Conservation (phyloP, 2,797 vertebrate genomes). For the Tympanoctomys barrerae region DNA sequence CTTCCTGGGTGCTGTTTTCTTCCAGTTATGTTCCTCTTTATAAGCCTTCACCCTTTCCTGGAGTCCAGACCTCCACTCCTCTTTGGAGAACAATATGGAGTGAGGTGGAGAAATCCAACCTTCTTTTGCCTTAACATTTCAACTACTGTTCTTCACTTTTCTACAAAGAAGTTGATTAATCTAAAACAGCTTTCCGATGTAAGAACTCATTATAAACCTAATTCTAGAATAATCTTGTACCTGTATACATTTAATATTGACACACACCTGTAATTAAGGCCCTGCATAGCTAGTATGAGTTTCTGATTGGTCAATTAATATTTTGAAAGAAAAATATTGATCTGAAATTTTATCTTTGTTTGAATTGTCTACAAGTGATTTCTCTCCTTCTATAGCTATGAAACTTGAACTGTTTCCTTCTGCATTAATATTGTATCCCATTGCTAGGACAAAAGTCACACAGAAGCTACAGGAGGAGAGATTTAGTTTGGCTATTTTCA, state of each 20-base stretch:
- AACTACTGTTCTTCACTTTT: background rate
- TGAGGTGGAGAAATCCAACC: rapidly evolving
- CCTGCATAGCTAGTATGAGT: background rate
- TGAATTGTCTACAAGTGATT: background rate
- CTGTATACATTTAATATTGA: background rate
- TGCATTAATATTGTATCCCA: background rate
- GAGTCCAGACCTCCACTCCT: background rate
- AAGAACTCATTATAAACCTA: background rate
- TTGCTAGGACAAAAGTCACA: background rate
- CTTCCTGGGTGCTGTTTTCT: background rate
- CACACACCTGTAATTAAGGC: background rate
- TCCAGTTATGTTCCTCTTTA: background rate
- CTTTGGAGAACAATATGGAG: background rate
- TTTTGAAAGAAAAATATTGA: background rate
- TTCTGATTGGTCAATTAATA: background rate
- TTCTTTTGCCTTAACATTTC: background rate
- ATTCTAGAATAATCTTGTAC: background rate
- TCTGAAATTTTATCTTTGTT: background rate
- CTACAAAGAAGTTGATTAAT: background rate
- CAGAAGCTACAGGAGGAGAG: background rate
- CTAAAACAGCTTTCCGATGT: background rate
- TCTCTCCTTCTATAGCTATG: background rate
- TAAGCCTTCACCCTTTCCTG: background rate
- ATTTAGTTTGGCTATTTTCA: background rate
- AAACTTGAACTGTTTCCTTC: background rate